A percentile compares a stretch with the other conserved stretches of the same genome.
phyloP scores from a whole-genome alignment of 2,797 vertebrate genomes.

The Muscicapa striata region DNA sequence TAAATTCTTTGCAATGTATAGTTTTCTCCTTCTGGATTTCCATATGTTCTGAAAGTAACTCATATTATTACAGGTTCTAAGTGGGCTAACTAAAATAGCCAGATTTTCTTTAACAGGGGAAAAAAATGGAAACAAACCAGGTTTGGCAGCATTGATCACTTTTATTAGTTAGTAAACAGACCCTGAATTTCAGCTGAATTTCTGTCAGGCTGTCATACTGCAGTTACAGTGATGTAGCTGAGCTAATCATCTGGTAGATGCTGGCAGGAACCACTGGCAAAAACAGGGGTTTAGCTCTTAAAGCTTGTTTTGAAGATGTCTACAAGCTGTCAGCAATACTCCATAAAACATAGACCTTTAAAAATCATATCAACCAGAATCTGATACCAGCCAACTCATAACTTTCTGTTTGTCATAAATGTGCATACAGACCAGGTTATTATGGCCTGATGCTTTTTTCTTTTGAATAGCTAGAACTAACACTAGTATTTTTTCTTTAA shows the following conservation, averaged over 20 bases:
- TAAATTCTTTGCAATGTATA: background rate
- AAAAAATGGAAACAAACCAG: background rate
- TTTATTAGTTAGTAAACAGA: background rate
- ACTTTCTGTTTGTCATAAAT: background rate
- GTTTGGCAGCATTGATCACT: background rate
- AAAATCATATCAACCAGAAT: background rate
- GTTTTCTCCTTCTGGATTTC: background rate
- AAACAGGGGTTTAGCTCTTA: background rate
- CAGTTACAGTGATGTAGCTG: background rate
- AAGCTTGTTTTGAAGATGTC: background rate
- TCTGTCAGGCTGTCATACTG: background rate
- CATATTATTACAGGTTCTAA: background rate
- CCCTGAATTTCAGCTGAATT: background rate
- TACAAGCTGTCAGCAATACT: background rate
- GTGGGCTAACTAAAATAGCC: background rate
- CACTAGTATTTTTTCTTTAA: background rate
- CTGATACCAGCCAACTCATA: background rate
- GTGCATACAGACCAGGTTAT: background rate
- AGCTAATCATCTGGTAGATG: background rate
- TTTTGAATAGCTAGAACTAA: background rate
- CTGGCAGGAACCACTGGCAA: background rate
- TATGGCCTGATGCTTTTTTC: background rate
- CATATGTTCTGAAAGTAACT: background rate
- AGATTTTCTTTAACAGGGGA: background rate
- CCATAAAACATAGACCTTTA: background rate